Evolutionary conservation across 2,113 vertebrate species (phyloP), one percentile per base, ranked within the genome.

Genomic region (Neolamprologus modestus): DNA sequence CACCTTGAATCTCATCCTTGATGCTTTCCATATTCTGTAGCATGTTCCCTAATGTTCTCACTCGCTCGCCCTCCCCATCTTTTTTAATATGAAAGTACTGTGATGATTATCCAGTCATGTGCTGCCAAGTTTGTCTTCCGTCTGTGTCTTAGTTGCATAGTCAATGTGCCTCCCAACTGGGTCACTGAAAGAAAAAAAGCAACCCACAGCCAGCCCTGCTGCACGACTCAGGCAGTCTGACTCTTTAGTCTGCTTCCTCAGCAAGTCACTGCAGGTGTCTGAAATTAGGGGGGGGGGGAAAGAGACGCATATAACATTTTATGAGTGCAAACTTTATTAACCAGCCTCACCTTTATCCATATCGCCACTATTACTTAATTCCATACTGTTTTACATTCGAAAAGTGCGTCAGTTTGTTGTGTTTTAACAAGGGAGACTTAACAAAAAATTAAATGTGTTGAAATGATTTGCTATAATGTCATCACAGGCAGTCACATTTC

Each of bases 101-200:
- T 35, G 57, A 91, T 93, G 85, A 94, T 93, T 89, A 93, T 92
- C 91, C 85, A 93, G 88, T 93, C 93, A 88, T 91, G 81, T 91
- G 87, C 91, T 89, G 91, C 91, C 86, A 91, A 90, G 85, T 89
- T 91, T 88, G 86, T 91, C 84, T 86, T 82, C 81, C 14, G 35
- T 94, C 88, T 87, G 92, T 90, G 85, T 94, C 86, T 89, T 87
- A 86, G 86, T 87, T 94, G 92, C 93, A 92, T 91, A 88, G 88
- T 93, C 92, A 90, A 87, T 91, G 88, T 83, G 84, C 86, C 84
- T 94, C 92, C 92, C 92, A 95, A 94, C 86, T 93, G 92, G 92
- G 93, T 96, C 94, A 95, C 88, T 88, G 17, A 28, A 87, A 85
- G 47, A 71, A 79, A 59, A 82, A 47, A 33, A 40, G 13, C 45